A percentile compares a stretch with the other conserved stretches of the same genome.
Evolutionary conservation across 2,113 vertebrate genomes (phyloP).

Genomic region (Ammospiza nelsoni): DNA sequence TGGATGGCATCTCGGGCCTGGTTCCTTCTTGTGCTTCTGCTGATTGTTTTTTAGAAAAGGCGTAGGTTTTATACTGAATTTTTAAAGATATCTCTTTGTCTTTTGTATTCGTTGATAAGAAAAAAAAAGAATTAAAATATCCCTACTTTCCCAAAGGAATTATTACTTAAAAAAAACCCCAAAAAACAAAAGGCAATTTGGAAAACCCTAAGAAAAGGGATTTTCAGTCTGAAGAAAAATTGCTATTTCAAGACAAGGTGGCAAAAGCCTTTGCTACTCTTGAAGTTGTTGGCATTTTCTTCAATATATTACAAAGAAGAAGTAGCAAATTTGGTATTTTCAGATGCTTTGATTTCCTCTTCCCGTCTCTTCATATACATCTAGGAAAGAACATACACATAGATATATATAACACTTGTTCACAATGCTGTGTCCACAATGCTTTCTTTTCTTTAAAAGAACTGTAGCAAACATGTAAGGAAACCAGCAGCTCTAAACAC

Average conservation of each 20-base stretch:
- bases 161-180: background rate
- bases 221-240: background rate
- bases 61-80: background rate
- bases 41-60: background rate
- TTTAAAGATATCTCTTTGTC: background rate
- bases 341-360: slow-evolving; percentile 7
- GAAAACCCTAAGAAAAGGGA: background rate
- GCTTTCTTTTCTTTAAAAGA: background rate
- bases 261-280: background rate
- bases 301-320: background rate
- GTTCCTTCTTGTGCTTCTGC: background rate
- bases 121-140: background rate
- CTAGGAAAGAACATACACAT: slow-evolving; percentile 15
- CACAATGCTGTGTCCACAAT: background rate
- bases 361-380: background rate
- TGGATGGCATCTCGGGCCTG: background rate
- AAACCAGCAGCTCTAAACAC: background rate
- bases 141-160: background rate
- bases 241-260: background rate
- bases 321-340: background rate
- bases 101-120: background rate
- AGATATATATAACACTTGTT: background rate
- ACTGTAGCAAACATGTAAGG: background rate
- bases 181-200: background rate
- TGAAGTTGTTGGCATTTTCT: background rate